Evolutionary conservation across 2,113 vertebrate species (phyloP).

Genomic region (Tachysurus fulvidraco): DNA sequence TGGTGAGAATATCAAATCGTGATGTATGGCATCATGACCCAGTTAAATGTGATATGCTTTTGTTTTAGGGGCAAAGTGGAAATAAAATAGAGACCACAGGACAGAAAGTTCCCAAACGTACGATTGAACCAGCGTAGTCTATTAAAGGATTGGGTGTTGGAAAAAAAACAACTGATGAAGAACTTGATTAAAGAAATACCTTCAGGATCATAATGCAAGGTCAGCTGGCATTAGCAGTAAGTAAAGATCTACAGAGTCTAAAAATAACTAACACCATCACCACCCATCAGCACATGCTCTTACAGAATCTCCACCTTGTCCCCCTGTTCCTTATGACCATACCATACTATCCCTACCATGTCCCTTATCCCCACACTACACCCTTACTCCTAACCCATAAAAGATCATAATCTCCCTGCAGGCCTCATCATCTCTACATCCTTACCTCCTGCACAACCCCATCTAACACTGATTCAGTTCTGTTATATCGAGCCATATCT

Average conservation of each 20-base stretch:
- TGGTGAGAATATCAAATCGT: conserved; percentile 25
- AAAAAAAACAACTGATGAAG: not conserved
- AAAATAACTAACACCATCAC: not conserved
- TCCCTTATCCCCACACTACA: not conserved
- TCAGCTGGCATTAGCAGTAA: not conserved
- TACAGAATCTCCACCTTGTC: not conserved
- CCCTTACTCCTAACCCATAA: not conserved
- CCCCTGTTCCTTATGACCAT: not conserved
- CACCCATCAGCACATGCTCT: not conserved
- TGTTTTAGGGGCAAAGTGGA: not conserved
- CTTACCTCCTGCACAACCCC: not conserved
- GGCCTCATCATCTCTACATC: not conserved
- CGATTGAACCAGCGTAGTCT: not conserved
- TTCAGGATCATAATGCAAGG: not conserved
- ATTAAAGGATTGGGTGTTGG: not conserved
- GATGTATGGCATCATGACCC: not conserved
- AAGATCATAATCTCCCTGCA: not conserved
- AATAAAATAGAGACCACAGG: not conserved
- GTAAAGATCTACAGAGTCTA: not conserved
- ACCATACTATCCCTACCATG: not conserved
- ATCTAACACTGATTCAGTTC: not conserved
- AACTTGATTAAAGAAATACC: not conserved
- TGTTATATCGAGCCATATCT: not conserved
- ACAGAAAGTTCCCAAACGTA: not conserved
- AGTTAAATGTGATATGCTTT: conserved; percentile 7